Conservation (phyloP, 2,888 invertebrate species). For the Cerceris ruficornis region DNA sequence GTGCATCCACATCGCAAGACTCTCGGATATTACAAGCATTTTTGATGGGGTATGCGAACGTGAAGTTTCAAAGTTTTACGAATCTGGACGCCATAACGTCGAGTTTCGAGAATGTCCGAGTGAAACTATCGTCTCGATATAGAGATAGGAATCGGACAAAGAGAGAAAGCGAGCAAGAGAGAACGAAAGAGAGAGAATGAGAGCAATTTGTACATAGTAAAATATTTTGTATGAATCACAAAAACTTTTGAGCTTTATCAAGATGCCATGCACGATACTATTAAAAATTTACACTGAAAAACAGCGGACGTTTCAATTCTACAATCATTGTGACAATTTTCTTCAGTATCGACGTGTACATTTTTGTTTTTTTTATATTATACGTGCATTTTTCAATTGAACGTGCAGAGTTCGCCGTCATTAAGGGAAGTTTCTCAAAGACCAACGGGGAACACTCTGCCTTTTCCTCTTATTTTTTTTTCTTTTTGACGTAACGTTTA, state of each 20-base stretch:
- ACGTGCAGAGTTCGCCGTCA: neutral
- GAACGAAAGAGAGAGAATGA: slow-evolving; percentile 22
- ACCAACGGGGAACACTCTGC: neutral
- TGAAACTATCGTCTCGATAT: neutral
- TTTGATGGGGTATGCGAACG: neutral
- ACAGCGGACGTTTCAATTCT: slow-evolving; percentile 11
- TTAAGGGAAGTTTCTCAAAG: neutral
- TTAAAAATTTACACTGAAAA: slow-evolving; percentile 42
- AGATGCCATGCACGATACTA: slow-evolving; percentile 51
- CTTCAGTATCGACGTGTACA: neutral
- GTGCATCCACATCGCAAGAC: neutral
- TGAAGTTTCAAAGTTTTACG: neutral
- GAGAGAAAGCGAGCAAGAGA: slow-evolving; percentile 7
- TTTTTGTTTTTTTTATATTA: neutral
- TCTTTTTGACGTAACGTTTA: neutral
- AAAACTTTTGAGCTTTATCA: slow-evolving; percentile 42
- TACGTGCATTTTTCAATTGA: neutral
- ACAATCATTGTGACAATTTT: neutral
- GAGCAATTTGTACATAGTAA: slow-evolving; percentile 62
- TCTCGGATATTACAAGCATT: slow-evolving; percentile 4
- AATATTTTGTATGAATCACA: slow-evolving; percentile 65
- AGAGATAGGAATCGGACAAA: too few species aligned
- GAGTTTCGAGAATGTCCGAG: neutral
- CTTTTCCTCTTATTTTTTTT: neutral
- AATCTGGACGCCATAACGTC: too few species aligned